Conservation (phyloP, 30 jellyfish, hydroid and myxozoan species). For the Hydractinia symbiolongicarpus region DNA sequence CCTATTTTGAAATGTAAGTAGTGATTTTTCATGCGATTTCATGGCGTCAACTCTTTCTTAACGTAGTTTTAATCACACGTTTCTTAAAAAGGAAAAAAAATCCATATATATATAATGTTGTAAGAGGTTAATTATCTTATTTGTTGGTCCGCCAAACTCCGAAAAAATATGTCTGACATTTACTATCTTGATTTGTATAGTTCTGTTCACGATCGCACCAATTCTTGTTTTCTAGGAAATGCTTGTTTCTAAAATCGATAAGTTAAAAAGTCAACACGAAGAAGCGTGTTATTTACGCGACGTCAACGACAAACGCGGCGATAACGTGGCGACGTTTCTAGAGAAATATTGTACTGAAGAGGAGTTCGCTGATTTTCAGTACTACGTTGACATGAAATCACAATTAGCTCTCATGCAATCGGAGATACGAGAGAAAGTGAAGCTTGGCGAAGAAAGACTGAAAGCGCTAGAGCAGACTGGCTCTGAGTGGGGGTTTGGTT, state of each 20-base stretch:
- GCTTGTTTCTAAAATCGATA: conserved; percentile 66
- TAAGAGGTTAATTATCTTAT: no score
- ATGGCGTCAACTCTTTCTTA: no score
- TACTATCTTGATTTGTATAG: no score
- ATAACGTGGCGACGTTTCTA: conserved; percentile 77
- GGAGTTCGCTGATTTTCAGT: conserved; percentile 82
- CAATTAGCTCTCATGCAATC: conserved; percentile 96
- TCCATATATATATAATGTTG: no score
- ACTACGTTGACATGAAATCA: conserved; percentile 94
- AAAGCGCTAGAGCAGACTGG: conserved; percentile 84
- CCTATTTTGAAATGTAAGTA: no score
- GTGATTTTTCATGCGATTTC: no score
- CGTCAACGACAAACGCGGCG: conserved; percentile 96
- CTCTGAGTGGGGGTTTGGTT: conserved; percentile 45
- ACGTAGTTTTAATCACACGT: no score
- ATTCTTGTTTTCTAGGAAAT: conserved; percentile 40
- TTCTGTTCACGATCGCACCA: no score
- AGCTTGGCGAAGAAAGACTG: conserved; percentile 86
- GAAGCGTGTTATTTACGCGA: conserved; percentile 92
- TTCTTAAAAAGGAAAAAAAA: no score
- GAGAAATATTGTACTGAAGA: conserved; percentile 84
- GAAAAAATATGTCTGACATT: no score
- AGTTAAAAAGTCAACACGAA: conserved; percentile 83
- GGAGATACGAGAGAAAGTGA: conserved; percentile 88
- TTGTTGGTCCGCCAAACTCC: no score